phyloP scores from a whole-genome alignment of 64 coral and sea anemone genomes.

The Montipora cactus region DNA sequence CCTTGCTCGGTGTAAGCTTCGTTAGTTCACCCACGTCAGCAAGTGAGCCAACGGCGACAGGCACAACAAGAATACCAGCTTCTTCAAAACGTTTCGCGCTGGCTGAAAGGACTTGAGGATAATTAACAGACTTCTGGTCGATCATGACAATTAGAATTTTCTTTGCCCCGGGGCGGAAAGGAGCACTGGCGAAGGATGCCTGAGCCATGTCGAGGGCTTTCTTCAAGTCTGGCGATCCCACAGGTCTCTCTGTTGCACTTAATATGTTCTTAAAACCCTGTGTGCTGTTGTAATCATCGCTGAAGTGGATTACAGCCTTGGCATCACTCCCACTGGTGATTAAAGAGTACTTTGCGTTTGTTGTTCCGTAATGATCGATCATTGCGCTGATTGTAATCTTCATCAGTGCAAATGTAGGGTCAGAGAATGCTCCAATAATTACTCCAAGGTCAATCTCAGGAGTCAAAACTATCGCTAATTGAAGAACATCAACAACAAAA shows the following conservation, averaged over 20 bases:
- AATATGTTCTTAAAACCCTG: slow-evolving; percentile 13
- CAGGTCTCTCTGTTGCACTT: background rate
- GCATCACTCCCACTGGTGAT: slow-evolving; percentile 23
- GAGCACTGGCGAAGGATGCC: background rate
- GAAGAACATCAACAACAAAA: background rate
- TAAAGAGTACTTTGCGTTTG: background rate
- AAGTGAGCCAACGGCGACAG: slow-evolving; percentile 15
- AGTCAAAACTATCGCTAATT: background rate
- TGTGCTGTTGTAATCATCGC: slow-evolving; percentile 3
- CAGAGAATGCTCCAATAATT: slow-evolving; percentile 14
- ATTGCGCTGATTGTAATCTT: background rate
- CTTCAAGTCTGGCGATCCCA: slow-evolving; percentile 19
- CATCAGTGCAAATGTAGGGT: slow-evolving; percentile 10
- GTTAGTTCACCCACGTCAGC: slow-evolving; percentile 16
- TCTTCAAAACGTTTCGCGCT: background rate
- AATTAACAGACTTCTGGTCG: slow-evolving; percentile 21
- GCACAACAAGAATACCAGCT: background rate
- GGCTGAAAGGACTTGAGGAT: slow-evolving; percentile 13
- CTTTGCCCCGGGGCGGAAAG: background rate
- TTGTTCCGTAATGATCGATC: slow-evolving; percentile 31
- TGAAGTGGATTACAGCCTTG: background rate
- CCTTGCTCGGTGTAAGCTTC: background rate
- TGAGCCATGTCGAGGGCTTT: slow-evolving; percentile 18
- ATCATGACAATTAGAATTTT: slow-evolving; percentile 30
- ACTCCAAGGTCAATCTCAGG: slow-evolving; percentile 21